These are phyloP conservation scores for Onychorhynchus coronatus DNA, from an alignment of 2,113 vertebrate genomes.

Conservation along the genomic window DNA sequence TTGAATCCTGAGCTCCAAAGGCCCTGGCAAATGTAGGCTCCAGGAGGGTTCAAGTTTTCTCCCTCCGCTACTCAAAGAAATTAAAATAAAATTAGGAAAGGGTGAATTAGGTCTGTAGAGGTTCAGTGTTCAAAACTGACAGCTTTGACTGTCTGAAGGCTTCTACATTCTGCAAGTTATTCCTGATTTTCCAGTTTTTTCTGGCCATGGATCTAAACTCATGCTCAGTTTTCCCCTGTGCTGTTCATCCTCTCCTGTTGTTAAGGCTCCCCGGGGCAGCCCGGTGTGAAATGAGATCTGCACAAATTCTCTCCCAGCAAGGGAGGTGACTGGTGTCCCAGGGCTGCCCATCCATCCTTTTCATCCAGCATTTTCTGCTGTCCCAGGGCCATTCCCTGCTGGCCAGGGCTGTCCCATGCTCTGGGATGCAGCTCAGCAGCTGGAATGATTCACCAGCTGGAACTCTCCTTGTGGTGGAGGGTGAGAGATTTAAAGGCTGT, in stretches of 20 bases:
- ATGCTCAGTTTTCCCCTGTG: not conserved
- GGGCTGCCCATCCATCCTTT: not conserved
- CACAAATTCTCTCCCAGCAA: accelerated
- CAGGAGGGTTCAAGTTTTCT: not conserved
- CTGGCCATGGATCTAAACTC: not conserved
- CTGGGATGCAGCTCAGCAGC: not conserved
- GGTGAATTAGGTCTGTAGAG: not conserved
- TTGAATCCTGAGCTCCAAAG: not conserved
- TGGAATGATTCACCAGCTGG: not conserved
- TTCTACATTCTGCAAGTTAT: not conserved
- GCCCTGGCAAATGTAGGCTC: not conserved
- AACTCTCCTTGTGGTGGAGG: not conserved
- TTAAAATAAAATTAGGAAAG: not conserved
- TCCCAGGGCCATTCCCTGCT: not conserved
- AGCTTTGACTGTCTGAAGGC: not conserved
- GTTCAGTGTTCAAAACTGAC: not conserved
- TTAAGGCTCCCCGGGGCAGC: not conserved
- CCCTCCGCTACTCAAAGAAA: not conserved
- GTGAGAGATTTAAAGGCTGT: slow-evolving; percentile 8
- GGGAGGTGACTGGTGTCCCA: not conserved
- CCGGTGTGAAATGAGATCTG: not conserved
- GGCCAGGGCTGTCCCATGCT: not conserved
- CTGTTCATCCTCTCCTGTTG: not conserved
- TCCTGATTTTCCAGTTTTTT: slow-evolving; percentile 4
- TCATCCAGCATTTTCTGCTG: accelerated